A percentile compares a stretch with the other conserved stretches of the same genome.
phyloP scores from a whole-genome alignment of 1,140 invertebrate species.

The Aphelenchoides fujianensis region DNA sequence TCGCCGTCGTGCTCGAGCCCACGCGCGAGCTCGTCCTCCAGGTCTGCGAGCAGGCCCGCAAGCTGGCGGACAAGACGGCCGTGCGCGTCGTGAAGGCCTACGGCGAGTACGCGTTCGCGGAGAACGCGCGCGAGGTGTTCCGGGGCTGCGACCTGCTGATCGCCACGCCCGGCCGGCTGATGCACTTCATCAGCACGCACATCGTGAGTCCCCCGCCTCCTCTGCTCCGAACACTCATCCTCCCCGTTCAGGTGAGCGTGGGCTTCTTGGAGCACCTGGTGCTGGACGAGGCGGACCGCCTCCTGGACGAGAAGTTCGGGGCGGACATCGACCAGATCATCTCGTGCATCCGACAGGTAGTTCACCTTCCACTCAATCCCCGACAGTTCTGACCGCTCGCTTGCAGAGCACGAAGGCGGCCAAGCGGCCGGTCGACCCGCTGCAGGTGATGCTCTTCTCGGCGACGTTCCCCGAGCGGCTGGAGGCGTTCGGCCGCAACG shows the following conservation, averaged over 20 bases:
- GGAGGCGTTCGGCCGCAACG: constrained; percentile 36
- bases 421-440: constrained; percentile 60
- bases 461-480: constrained; percentile 67
- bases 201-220: too few species aligned
- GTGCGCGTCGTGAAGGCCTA: constrained; percentile 44
- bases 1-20: constrained; percentile 87
- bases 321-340: constrained; percentile 13
- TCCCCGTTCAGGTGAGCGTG: too few species aligned
- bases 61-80: constrained; percentile 69
- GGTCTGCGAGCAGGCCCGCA: constrained; percentile 91
- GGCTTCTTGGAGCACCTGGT: constrained; percentile 74
- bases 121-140: constrained; percentile 30
- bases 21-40: constrained; percentile 92
- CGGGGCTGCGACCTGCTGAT: constrained; percentile 80
- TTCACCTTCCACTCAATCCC: too few species aligned
- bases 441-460: constrained; percentile 67
- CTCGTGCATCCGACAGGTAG: neutral
- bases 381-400: too few species aligned
- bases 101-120: constrained; percentile 38
- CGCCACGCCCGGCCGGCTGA: constrained; percentile 84
- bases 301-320: constrained; percentile 65
- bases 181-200: constrained; percentile 81
- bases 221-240: too few species aligned
- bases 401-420: constrained; percentile 8
- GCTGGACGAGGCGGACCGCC: constrained; percentile 92